Evolutionary conservation across 1,140 invertebrate genomes (phyloP), one percentile per base, ranked within the genome.

Genomic region (Leptinotarsa defecta): DNA sequence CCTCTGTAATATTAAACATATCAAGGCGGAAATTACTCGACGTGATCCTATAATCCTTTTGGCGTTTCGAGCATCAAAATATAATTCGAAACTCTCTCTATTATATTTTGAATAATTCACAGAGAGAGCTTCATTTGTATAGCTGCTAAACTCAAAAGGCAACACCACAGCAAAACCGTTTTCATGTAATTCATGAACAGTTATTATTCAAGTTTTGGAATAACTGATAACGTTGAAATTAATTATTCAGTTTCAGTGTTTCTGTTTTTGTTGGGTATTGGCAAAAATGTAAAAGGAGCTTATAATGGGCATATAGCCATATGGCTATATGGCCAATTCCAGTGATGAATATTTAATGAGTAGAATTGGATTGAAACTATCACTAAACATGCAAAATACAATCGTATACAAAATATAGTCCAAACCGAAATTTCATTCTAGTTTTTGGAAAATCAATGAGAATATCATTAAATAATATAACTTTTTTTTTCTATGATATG

Each of bases 31-130:
- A 73, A 73, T 73, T 73, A 73, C 27, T 65, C 52, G 27, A 73
- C 71, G 71, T 73, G 71, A 73, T 73, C 71, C 57, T 61, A 73
- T 73, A 73, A 73, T 64, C 71, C 71, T 34, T 73, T 73, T 61
- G 20, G 52, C 71, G 43, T 72, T 72, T 61, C 17, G 61, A 48
- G 71, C 71, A 73, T 73, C 71, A 65, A 73, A 73, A 65, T 73
- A 73, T 73, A 73, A 73, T 73, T 73, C 71, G 19, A 19, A 73
- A 73, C 64, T 61, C 62, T 67, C 71, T 73, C 71, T 73, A 73
- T 73, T 73, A 73, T 73, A 73, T 73, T 73, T 73, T 73, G 71
- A 73, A 73, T 73, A 73, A 73, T 73, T 73, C 48, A 73, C 70
- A 71, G 13, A 19, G 68, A 19, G 43, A n/a, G 63, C 34, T 65